Conservation (phyloP, 1,140 invertebrate genomes). For the Meloidogyne chitwoodi region DNA sequence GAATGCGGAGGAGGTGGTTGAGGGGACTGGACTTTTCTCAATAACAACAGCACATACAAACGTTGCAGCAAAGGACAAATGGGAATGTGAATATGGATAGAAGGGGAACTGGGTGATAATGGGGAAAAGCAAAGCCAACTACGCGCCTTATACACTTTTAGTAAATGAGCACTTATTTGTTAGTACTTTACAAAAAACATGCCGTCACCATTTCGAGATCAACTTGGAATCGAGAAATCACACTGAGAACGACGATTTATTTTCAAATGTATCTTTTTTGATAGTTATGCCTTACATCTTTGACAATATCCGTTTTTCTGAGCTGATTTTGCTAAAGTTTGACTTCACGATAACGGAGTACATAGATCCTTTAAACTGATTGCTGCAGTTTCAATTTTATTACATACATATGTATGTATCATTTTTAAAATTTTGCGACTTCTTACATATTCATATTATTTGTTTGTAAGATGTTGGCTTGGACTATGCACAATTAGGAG, state of each 20-base stretch:
- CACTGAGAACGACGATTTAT: too few species aligned
- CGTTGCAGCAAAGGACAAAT: slow-evolving; percentile 17
- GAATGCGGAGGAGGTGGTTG: neutral
- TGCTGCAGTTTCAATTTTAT: too few species aligned
- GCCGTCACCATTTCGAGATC: neutral
- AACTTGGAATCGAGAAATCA: neutral
- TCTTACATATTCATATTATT: neutral
- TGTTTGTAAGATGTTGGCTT: neutral
- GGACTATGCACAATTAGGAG: neutral
- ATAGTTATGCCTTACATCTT: too few species aligned
- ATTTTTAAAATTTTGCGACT: too few species aligned
- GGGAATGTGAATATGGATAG: neutral
- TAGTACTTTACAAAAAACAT: neutral
- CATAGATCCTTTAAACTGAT: too few species aligned
- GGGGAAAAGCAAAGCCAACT: neutral
- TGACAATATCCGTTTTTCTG: too few species aligned
- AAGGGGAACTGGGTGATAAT: neutral
- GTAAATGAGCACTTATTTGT: neutral
- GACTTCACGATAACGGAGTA: too few species aligned
- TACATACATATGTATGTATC: too few species aligned
- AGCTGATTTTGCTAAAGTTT: too few species aligned
- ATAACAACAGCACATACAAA: slow-evolving; percentile 14
- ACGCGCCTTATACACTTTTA: neutral
- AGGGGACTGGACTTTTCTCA: neutral
- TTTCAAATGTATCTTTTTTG: too few species aligned